Evolutionary conservation across 2,797 vertebrate species (phyloP), one percentile per base, ranked within the genome.

Genomic region (Sarcoramphus papa): DNA sequence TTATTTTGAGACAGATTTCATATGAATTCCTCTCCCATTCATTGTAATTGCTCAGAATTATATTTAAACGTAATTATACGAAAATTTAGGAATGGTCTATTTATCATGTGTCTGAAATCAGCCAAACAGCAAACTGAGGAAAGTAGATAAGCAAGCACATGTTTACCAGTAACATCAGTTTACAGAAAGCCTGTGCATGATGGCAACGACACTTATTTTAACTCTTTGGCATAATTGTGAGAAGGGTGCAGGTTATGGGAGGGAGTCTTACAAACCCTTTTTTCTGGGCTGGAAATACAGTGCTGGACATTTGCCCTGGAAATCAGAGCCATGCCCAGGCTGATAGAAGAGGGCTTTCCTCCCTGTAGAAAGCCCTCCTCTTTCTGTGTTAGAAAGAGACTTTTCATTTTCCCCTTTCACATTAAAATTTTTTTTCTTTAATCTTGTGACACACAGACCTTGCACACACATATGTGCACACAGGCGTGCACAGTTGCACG

Each of bases 21-120:
- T 95, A 96, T 80, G 68, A 95, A 93, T 96, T 96, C 77, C 79
- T 93, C 59, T 95, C 79, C 80, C 84, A 85, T 76, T 93, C 83
- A 8, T 90, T 96, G 93, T 92, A 96, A 97, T 96, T 89, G 74
- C 93, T 84, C 82, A 90, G 94, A 96, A 97, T 95, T 85, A 97
- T 90, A 94, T 95, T 96, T 96, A 94, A 93, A 93, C 37, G 2
- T 79, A 94, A 92, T 92, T 93, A 92, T 89, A 92, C 1, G 0
- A 95, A 97, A 96, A 94, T 90, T 90, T 88, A 81, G 88, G 86
- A 88, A 85, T 82, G 85, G 89, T 70, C 86, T 94, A 78, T 92
- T 93, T 96, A 96, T 74, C 83, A 56, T 90, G 84, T 88, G 85
- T 92, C 88, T 95, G 89, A 92, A 95, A 96, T 93, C 95, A 97